Conservation (phyloP, 1,140 invertebrate species). For the Ceratosolen solmsi region DNA sequence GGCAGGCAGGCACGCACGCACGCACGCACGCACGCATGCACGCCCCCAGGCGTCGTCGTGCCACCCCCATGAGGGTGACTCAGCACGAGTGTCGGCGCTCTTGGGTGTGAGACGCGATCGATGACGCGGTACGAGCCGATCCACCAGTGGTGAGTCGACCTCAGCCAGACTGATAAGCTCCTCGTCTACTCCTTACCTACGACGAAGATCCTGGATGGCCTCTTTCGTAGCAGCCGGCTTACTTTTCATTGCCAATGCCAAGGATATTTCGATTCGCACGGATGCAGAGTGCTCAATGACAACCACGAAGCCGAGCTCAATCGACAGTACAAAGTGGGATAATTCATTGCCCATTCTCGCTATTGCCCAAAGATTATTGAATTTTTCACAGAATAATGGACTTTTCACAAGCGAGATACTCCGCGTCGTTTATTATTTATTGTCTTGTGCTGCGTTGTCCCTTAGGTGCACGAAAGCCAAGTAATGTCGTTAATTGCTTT, state of each 20-base stretch:
- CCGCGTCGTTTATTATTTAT: no score
- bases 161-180: background rate
- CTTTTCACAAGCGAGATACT: no score
- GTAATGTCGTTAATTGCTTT: no score
- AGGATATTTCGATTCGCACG: background rate
- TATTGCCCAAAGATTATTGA: no score
- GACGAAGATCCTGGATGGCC: background rate
- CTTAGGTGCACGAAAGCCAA: no score
- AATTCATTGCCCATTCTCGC: no score
- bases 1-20: no score
- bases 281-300: background rate
- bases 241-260: background rate
- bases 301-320: background rate
- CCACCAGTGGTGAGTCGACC: background rate
- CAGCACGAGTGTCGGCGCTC: constrained; percentile 21
- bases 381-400: no score
- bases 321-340: background rate
- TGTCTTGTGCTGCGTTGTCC: no score
- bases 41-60: background rate
- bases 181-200: background rate
- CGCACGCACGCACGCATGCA: background rate
- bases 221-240: background rate
- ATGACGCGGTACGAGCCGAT: background rate
- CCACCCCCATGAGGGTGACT: constrained; percentile 11
- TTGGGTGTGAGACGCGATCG: constrained; percentile 28